Conservation (phyloP, 2,888 invertebrate genomes). For the Neoitamus cyanurus region DNA sequence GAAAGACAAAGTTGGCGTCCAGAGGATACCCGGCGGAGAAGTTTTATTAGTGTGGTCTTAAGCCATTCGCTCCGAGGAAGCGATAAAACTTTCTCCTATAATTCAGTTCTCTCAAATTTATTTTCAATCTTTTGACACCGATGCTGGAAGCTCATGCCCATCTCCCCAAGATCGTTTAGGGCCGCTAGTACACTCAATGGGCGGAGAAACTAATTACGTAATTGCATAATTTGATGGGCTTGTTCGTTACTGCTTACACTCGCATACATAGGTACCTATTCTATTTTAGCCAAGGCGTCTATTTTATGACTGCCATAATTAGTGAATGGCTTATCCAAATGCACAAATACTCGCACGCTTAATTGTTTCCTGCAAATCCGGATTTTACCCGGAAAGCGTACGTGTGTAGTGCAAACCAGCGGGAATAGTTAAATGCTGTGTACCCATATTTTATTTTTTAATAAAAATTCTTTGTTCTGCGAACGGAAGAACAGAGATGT, state of each 20-base stretch:
- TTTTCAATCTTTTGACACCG: slow-evolving; percentile 13
- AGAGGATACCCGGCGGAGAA: neutral
- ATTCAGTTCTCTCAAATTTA: slow-evolving; percentile 1
- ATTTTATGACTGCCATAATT: neutral
- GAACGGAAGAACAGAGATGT: neutral
- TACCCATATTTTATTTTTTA: neutral
- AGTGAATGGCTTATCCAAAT: neutral
- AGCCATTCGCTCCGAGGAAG: neutral
- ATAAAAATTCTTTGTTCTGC: neutral
- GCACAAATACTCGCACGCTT: neutral
- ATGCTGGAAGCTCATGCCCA: neutral
- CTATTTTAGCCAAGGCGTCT: neutral
- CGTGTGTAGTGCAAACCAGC: neutral
- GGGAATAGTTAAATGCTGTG: too few species aligned
- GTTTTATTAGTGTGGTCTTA: slow-evolving; percentile 12
- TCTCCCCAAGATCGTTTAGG: neutral
- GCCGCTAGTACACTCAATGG: neutral
- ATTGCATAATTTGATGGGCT: neutral
- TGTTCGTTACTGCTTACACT: neutral
- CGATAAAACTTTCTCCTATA: slow-evolving; percentile 10
- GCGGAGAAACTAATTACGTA: neutral
- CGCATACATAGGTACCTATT: too few species aligned
- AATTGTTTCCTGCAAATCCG: neutral
- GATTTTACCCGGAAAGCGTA: neutral
- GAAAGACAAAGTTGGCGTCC: slow-evolving; percentile 13